A percentile compares a stretch with the other conserved stretches of the same genome.
These are phyloP conservation scores for Myotis pilosus DNA, from an alignment of 2,797 vertebrate species.

Conservation along the genomic window DNA sequence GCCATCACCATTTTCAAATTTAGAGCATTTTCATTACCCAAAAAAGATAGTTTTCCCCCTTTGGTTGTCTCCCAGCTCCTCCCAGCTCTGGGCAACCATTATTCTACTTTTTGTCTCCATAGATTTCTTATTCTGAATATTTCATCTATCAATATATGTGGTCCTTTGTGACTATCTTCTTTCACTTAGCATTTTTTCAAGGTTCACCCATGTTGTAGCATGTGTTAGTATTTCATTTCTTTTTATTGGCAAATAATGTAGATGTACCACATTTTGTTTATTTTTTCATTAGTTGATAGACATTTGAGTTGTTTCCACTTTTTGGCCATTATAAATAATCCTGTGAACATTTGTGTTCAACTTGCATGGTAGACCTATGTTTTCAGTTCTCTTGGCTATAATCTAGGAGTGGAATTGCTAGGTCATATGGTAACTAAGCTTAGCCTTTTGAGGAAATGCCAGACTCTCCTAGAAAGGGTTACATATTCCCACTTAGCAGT, in stretches of 20 bases:
- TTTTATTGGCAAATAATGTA: neutral
- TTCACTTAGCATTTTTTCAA: neutral
- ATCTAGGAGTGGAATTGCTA: neutral
- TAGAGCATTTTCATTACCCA: neutral
- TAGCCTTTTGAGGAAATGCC: neutral
- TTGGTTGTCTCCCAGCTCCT: neutral
- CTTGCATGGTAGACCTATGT: neutral
- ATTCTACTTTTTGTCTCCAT: neutral
- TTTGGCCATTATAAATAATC: neutral
- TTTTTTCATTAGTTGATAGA: neutral
- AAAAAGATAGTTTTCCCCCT: neutral
- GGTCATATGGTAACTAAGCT: neutral
- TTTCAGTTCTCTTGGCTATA: neutral
- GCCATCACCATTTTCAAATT: neutral
- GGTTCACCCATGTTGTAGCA: neutral
- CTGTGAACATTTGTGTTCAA: neutral
- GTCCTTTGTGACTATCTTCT: neutral
- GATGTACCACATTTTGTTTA: neutral
- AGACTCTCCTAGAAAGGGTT: neutral
- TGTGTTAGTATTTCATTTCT: neutral
- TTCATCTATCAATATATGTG: neutral
- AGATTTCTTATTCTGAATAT: neutral
- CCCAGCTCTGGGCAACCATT: neutral
- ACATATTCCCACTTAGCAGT: neutral
- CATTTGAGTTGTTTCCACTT: neutral